Percentiles rank a stretch among this genome's conserved stretches.
Conservation (phyloP, 2,113 vertebrate genomes). For the Pterophyllum scalare region DNA sequence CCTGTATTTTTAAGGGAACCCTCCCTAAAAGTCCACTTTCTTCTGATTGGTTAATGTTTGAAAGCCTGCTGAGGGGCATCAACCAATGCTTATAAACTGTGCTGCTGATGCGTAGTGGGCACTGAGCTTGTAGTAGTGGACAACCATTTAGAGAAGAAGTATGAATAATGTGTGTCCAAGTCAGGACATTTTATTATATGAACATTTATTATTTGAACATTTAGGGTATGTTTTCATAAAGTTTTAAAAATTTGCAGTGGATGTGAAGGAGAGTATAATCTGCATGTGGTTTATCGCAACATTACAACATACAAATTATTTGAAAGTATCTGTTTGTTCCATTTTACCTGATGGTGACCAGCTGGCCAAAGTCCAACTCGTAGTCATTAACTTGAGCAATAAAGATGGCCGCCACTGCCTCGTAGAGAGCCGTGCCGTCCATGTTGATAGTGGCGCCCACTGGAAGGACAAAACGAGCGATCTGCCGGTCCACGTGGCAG, state of each 20-base stretch:
- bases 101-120: too few relatives aligned
- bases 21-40: too few relatives aligned
- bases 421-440: slow-evolving; percentile 89
- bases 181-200: too few relatives aligned
- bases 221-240: not conserved
- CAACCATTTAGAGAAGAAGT: too few relatives aligned
- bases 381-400: slow-evolving; percentile 91
- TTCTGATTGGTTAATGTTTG: too few relatives aligned
- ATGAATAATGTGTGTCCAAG: too few relatives aligned
- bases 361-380: slow-evolving; percentile 88
- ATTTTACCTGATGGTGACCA: slow-evolving; percentile 89
- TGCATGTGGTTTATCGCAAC: not conserved
- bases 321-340: not conserved
- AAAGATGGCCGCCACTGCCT: slow-evolving; percentile 90
- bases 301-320: not conserved
- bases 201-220: not conserved
- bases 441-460: slow-evolving; percentile 92
- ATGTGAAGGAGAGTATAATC: not conserved
- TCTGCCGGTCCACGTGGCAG: slow-evolving; percentile 86
- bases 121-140: too few relatives aligned
- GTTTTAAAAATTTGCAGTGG: not conserved
- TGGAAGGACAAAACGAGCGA: slow-evolving; percentile 88
- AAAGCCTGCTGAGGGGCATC: too few relatives aligned
- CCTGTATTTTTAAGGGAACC: too few relatives aligned
- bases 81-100: too few relatives aligned